These are phyloP conservation scores for Mystacides longicornis DNA, from an alignment of 2,888 invertebrate species.

Conservation along the genomic window DNA sequence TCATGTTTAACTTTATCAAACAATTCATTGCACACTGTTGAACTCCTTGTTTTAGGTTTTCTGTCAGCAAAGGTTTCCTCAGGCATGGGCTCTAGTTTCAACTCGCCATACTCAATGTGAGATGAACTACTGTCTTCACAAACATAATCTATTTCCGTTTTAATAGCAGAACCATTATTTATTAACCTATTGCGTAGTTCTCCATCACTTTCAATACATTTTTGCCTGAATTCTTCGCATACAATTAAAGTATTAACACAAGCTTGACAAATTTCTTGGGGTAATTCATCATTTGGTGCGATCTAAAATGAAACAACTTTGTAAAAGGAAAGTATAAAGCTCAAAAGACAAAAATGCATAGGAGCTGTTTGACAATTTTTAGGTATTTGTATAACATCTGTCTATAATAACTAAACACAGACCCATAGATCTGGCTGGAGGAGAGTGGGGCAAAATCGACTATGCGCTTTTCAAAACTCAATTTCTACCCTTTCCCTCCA, in stretches of 20 bases:
- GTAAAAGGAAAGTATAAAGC: too few relatives aligned
- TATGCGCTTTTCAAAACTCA: too few relatives aligned
- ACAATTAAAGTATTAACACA: neutral
- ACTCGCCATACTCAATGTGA: neutral
- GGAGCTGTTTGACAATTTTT: too few relatives aligned
- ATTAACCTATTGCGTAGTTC: neutral
- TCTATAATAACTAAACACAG: too few relatives aligned
- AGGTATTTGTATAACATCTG: too few relatives aligned
- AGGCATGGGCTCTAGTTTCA: neutral
- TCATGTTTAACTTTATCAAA: neutral
- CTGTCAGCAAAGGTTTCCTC: neutral
- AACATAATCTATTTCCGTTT: neutral
- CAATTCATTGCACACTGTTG: neutral
- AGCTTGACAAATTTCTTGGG: neutral
- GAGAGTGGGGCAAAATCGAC: too few relatives aligned
- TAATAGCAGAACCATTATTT: neutral
- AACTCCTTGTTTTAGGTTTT: neutral
- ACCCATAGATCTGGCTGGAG: too few relatives aligned
- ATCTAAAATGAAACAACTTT: neutral
- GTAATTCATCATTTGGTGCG: neutral
- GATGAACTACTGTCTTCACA: neutral
- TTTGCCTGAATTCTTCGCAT: neutral
- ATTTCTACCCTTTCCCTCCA: too few relatives aligned
- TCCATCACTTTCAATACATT: neutral
- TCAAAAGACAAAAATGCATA: too few relatives aligned